Evolutionary conservation across 2,113 vertebrate species (phyloP).

Genomic region (Lycaon pictus): DNA sequence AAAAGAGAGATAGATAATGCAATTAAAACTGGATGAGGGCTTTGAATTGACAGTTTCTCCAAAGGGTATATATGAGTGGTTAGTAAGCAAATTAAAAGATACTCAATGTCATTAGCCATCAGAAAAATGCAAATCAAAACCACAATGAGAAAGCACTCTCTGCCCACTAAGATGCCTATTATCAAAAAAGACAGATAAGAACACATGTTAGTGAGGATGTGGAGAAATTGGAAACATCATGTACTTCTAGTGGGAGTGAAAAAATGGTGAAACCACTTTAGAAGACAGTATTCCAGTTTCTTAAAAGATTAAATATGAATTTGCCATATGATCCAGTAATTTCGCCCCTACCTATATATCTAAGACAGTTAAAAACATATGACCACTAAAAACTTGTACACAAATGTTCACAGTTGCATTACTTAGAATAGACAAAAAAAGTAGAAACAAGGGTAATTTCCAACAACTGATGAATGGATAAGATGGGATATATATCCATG

Average conservation of each 20-base stretch:
- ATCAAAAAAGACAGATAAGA: neutral
- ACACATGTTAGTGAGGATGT: neutral
- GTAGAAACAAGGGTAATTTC: neutral
- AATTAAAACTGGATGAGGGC: neutral
- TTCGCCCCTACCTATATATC: neutral
- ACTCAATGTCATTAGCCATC: neutral
- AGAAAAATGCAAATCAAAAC: neutral
- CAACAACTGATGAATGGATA: neutral
- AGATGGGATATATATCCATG: neutral
- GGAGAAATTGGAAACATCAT: neutral
- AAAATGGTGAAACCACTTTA: neutral
- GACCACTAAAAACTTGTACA: neutral
- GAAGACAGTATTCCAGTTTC: neutral
- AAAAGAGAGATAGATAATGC: neutral
- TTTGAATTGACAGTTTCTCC: neutral
- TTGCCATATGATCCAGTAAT: neutral
- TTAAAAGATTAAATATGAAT: neutral
- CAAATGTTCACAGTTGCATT: neutral
- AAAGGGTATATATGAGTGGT: neutral
- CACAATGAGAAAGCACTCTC: neutral
- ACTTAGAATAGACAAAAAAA: neutral
- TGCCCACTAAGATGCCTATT: neutral
- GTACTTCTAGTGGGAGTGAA: neutral
- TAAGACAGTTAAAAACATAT: neutral
- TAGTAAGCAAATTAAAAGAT: neutral